Evolutionary conservation across 1,140 invertebrate species (phyloP).

Genomic region (Geopemphigus sp.): DNA sequence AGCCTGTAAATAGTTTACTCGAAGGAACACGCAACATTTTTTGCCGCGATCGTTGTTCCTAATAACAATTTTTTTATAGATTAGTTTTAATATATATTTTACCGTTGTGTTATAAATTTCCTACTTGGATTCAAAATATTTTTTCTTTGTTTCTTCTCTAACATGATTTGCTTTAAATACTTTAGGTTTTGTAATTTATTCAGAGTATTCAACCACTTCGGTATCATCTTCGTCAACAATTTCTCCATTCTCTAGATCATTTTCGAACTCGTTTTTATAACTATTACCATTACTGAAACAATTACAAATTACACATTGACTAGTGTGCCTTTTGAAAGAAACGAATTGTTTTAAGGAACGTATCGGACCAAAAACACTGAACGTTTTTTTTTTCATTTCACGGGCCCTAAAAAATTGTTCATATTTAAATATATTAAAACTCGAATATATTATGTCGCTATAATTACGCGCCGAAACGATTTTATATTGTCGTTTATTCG

Average conservation of each 20-base stretch:
- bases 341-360: too few species aligned
- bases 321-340: too few species aligned
- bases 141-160: constrained; percentile 7
- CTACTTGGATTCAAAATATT: constrained; percentile 33
- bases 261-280: constrained; percentile 32
- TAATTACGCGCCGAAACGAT: too few species aligned
- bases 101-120: neutral
- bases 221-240: constrained; percentile 42
- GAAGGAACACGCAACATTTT: constrained; percentile 1
- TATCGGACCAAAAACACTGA: too few species aligned
- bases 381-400: too few species aligned
- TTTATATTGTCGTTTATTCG: too few species aligned
- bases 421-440: too few species aligned
- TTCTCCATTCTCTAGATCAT: constrained; percentile 43
- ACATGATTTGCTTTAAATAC: neutral
- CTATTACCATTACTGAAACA: constrained; percentile 30
- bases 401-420: too few species aligned
- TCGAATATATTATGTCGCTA: too few species aligned
- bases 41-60: constrained; percentile 6
- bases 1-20: constrained; percentile 27
- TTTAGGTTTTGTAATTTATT: constrained; percentile 25
- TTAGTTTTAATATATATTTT: neutral
- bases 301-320: neutral
- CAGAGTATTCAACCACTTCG: constrained; percentile 7
- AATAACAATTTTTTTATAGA: neutral